Evolutionary conservation across 2,797 vertebrate genomes (phyloP), one percentile per base, ranked within the genome.

Genomic region (Chelmon rostratus): DNA sequence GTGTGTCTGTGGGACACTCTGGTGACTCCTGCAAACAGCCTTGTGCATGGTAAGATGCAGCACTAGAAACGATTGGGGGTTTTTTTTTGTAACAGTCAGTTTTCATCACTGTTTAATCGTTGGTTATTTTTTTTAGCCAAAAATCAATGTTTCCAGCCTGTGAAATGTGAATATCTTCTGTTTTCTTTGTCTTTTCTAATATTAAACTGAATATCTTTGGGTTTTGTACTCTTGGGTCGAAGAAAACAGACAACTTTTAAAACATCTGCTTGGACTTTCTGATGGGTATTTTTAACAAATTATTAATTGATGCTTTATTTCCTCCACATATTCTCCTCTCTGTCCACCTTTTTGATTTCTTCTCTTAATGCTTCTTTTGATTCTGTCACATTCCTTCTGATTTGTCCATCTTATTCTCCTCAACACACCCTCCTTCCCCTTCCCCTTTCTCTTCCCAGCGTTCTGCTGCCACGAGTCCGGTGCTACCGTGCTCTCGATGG

Each of bases 1-100:
- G 95, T 99, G 88, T 99, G 98, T 93, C 88, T 99, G 69, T 99
- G 98, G 98, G 98, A 99, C 93, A 99, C 98, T 21, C 94, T 99
- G 88, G 97, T 99, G 84, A 94, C 96, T 75, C 96, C 97, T 42
- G 73, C 94, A 28, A 97, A 97, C 94, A 97, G 97, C 89, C 95
- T 99, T 47, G 95, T 98, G 6, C 97, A 99, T 42, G 96, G 98
- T 99, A 94, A 97, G 97, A 84, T 31, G 2, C 31, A 42, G 50
- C 54, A 11, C 35, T 35, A 18, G 18, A 21, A 40, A 25, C 44
- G 16, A 13, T 35, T 71, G 4, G n/a, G n/a, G n/a, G n/a, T n/a
- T n/a, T n/a, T n/a, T 5, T 16, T 16, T 23, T 61, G 3, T 38
- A 59, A 37, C 23, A 12, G 11, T 4, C 4, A 37, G 13, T 54